phyloP scores from a whole-genome alignment of 2,113 vertebrate species.

The Paraplagusia blochii region DNA sequence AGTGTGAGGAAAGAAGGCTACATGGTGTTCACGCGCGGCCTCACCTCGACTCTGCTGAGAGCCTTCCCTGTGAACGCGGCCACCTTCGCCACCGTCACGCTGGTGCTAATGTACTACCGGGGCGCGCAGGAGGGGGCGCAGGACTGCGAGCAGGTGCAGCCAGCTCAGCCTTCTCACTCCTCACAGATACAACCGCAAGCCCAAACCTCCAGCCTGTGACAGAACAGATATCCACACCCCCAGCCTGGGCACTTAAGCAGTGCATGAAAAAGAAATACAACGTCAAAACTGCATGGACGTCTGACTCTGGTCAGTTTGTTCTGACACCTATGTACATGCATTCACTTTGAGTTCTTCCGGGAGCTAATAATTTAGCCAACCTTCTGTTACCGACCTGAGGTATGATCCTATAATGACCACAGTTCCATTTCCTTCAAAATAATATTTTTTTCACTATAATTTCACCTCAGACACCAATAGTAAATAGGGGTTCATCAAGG shows the following conservation, averaged over 20 bases:
- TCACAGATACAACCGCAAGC: constrained; percentile 74
- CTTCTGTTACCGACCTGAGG: too few relatives aligned
- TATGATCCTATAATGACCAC: too few relatives aligned
- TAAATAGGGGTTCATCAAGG: too few relatives aligned
- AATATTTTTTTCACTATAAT: too few relatives aligned
- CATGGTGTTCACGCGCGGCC: constrained; percentile 89
- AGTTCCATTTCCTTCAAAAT: too few relatives aligned
- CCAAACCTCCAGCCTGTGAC: constrained; percentile 85
- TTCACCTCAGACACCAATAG: too few relatives aligned
- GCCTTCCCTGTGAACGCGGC: constrained; percentile 96
- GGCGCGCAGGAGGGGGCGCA: constrained; percentile 61
- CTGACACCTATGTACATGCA: constrained; percentile 18
- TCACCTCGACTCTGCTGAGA: constrained; percentile 90
- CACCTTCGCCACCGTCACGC: constrained; percentile 92
- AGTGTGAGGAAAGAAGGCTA: constrained; percentile 87
- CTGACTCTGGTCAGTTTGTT: constrained; percentile 8
- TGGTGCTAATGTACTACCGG: constrained; percentile 86
- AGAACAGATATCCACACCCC: not conserved
- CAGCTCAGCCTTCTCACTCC: constrained; percentile 46
- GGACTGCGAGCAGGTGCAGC: constrained; percentile 74
- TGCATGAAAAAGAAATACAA: constrained; percentile 1
- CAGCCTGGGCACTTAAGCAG: constrained; percentile 49
- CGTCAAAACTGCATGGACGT: not conserved
- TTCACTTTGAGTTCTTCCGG: too few relatives aligned
- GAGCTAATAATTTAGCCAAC: too few relatives aligned